Base-by-base conservation (phyloP, 64 coral and sea anemone genomes). In the Stichodactyla mertensii region DNA sequence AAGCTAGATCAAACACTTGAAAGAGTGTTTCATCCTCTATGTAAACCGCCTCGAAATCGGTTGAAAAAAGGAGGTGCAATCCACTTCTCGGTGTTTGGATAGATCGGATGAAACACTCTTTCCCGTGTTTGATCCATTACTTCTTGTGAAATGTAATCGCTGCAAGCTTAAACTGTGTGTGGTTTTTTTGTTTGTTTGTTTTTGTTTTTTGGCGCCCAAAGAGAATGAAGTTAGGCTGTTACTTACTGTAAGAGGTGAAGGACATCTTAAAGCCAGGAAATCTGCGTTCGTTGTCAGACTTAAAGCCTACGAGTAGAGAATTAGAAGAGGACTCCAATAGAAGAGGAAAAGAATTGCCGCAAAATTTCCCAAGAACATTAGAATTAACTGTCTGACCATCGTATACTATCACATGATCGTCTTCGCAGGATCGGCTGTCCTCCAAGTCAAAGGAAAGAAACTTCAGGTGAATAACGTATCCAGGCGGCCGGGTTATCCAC, bases 241-340 rank as follows among this genome's bases (percentile, higher is more conserved):
- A 69, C 64, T 20, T 69, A 69, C 64, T 69, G 64, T 69, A 22
- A 69, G 64, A 69, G 19, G 64, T 22, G n/a, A 5, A 69, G 64
- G 64, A 69, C 7, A 69, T 69, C n/a, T 69, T 69, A 69, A 69
- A 69, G 64, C 64, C 64, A 69, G 64, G n/a, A 20, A 69, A 69
- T 20, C 64, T n/a, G 19, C 64, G 18, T 69, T 20, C 64, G 19
- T 69, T 69, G n/a, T 69, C 64, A 20, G 64, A 69, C 19, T 22
- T 69, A 22, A 69, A 69, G 5, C 19, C 64, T 23, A 69, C 19
- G 5, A 69, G n/a, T 6, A 69, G 64, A 6, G 64, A 69, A 69
- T 69, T 69, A 69, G 24, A 74, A 31, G 69, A 74, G 2, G 69
- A 74, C 12, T 74, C 23, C 1, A 74, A 23, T 74, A 74, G 24